A percentile compares a stretch with the other conserved stretches of the same genome.
Evolutionary conservation across 2,113 vertebrate species (phyloP).

Genomic region (Microcebus ravelobensis): DNA sequence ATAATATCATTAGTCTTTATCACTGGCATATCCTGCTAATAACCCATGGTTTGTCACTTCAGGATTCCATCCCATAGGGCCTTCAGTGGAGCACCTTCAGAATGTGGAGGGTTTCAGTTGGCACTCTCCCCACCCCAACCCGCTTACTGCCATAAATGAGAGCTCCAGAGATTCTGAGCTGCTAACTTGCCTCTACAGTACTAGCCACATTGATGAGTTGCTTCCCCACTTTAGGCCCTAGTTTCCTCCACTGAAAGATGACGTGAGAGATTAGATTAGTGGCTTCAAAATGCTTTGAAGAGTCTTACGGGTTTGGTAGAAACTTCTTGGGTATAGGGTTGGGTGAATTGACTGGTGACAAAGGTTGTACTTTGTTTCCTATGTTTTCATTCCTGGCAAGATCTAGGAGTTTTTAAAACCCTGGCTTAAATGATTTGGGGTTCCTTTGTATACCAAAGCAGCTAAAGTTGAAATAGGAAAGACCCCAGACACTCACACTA

Average conservation of each 20-base stretch:
- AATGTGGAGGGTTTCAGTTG: neutral
- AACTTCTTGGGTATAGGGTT: neutral
- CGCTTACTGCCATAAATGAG: neutral
- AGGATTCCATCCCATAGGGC: neutral
- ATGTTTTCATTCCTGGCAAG: constrained; percentile 55
- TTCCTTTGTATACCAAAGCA: constrained; percentile 22
- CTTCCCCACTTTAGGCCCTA: neutral
- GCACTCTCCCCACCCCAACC: neutral
- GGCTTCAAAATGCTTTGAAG: neutral
- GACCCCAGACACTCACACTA: constrained; percentile 44
- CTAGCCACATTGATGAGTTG: neutral
- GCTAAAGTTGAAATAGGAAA: constrained; percentile 26
- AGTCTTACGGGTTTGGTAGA: neutral
- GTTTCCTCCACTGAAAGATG: neutral
- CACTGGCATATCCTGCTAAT: neutral
- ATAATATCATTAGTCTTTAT: neutral
- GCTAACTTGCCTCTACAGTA: neutral
- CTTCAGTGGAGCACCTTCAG: neutral
- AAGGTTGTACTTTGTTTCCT: constrained; percentile 2
- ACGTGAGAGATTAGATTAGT: neutral
- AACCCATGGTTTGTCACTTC: neutral
- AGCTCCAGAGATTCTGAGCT: neutral
- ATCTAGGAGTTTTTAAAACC: constrained; percentile 1
- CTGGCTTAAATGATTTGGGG: constrained; percentile 35
- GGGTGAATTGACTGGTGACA: neutral